Conservation (phyloP, 2,113 vertebrate genomes). For the Scomber colias region DNA sequence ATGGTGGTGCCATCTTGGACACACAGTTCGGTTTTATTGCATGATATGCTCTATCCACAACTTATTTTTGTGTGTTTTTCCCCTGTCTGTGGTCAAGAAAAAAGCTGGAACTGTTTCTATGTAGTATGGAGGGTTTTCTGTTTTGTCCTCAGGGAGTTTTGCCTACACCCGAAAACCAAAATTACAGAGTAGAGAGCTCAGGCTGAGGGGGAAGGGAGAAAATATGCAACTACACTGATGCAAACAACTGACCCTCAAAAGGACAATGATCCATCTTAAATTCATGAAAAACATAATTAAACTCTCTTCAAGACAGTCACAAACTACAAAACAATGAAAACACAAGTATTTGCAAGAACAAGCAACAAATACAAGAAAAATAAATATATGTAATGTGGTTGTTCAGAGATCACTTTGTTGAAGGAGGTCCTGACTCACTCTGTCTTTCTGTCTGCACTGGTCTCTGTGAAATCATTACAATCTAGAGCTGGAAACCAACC, state of each 20-base stretch:
- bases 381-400: too few relatives aligned
- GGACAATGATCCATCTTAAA: conserved; percentile 16
- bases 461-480: background rate
- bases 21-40: conserved; percentile 47
- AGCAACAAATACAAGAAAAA: too few relatives aligned
- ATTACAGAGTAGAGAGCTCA: conserved; percentile 68
- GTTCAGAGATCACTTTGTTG: background rate
- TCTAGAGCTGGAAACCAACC: conserved; percentile 10
- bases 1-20: conserved; percentile 44
- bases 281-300: background rate
- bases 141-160: conserved; percentile 54
- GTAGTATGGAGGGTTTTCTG: conserved; percentile 30
- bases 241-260: conserved; percentile 32
- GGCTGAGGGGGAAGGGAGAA: conserved; percentile 8
- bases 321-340: background rate
- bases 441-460: background rate
- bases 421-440: conserved; percentile 26
- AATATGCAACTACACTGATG: conserved; percentile 13
- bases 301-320: background rate
- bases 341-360: background rate
- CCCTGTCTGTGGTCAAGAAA: conserved; percentile 53
- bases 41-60: conserved; percentile 50
- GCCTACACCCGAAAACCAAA: conserved; percentile 68
- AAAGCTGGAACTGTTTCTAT: conserved; percentile 42
- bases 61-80: conserved; percentile 35